Evolutionary conservation across 2,797 vertebrate species (phyloP), one percentile per base, ranked within the genome.

Genomic region (Aplochiton taeniatus): DNA sequence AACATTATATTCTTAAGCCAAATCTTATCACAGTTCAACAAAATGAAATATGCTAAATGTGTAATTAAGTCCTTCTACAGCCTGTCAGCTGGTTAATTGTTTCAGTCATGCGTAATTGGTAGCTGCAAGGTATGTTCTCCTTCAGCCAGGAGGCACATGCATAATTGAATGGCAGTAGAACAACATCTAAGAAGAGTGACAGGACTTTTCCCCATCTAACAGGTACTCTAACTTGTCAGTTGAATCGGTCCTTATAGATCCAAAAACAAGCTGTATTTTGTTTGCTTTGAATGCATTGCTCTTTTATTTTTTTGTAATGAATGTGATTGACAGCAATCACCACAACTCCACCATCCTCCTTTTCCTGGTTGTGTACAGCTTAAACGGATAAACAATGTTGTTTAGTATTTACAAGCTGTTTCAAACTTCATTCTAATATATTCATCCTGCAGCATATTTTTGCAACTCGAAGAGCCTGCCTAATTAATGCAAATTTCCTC

Each of bases 401-500:
- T 77, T 82, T 83, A 74, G 74, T 82, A 82, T 84, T 85, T 84
- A 73, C 61, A 70, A 58, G 72, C 19, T 69, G 79, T 81, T 69
- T 71, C 58, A n/a, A 72, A 78, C 75, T 74, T 58, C 48, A 76
- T 82, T 81, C 48, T 80, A 85, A 88, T 78, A 71, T 76, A 88
- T 84, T 90, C 78, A 70, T 86, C 85, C 81, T 70, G 84, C 81
- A 84, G 84, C 84, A 70, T 76, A 77, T 81, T 77, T 83, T 67
- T 73, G 77, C 68, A 76, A 68, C 84, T 88, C 80, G 80, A 80
- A 79, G 72, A 83, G 85, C 78, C 79, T 76, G 80, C 80, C 80
- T 91, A 91, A 92, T 92, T 88, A 89, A 92, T 91, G 90, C 85
- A 91, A 88, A 90, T 91, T 79, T 84, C 17, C 67, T 16, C 66